Conservation (phyloP, 1,140 invertebrate species). For the Heterodera schachtii region DNA sequence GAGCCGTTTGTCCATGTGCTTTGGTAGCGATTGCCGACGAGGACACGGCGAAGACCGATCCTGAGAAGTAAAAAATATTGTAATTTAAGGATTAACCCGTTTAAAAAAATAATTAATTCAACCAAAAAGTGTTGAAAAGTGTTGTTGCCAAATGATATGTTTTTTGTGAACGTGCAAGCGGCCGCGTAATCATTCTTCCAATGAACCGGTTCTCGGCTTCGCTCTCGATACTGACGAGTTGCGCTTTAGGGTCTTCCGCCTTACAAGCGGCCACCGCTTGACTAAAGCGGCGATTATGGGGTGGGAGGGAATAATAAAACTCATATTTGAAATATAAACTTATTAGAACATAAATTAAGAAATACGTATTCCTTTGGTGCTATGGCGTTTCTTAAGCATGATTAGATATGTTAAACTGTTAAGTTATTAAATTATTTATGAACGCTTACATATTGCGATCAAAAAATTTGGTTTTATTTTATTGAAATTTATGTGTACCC, state of each 20-base stretch:
- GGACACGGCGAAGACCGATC: conserved; percentile 1
- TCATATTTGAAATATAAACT: no score
- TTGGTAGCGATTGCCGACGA: neutral
- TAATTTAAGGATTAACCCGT: no score
- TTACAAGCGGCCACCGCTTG: neutral
- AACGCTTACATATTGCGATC: no score
- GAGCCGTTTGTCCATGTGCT: neutral
- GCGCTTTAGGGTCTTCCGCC: neutral
- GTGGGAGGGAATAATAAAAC: no score
- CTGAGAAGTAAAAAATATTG: neutral
- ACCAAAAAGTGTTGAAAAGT: conserved; percentile 5
- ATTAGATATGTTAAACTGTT: no score
- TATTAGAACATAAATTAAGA: neutral
- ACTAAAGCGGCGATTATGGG: neutral
- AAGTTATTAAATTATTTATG: no score
- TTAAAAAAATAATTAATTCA: no score
- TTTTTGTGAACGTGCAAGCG: neutral
- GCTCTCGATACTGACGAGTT: neutral
- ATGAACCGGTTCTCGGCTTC: conserved; percentile 4
- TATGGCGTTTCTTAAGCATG: no score
- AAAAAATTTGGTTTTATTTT: no score
- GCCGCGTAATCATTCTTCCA: neutral
- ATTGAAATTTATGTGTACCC: no score
- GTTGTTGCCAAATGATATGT: conserved; percentile 1
- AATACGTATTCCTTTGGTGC: neutral